These are phyloP conservation scores for Habropoda laboriosa DNA, from an alignment of 1,140 invertebrate species.

Conservation along the genomic window DNA sequence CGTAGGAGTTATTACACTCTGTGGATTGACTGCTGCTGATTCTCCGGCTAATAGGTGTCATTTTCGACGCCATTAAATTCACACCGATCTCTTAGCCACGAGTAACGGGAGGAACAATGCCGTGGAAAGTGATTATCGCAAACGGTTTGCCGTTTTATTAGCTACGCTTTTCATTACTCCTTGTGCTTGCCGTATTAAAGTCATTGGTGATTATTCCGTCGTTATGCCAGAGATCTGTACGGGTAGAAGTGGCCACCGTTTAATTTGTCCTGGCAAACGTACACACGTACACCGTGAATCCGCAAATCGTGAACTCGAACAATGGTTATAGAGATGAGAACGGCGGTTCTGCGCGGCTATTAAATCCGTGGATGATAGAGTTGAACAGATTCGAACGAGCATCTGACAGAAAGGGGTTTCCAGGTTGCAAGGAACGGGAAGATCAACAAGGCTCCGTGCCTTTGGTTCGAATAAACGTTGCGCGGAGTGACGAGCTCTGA, in stretches of 20 bases:
- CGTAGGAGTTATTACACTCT: background rate
- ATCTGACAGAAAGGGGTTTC: no score
- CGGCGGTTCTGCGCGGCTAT: no score
- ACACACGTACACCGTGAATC: background rate
- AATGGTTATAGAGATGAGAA: background rate
- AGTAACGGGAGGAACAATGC: background rate
- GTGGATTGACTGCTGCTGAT: background rate
- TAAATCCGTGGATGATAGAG: background rate
- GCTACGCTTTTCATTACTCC: background rate
- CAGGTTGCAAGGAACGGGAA: no score
- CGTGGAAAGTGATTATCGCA: background rate
- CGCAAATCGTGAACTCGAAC: background rate
- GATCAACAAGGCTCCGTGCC: no score
- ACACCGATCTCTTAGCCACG: background rate
- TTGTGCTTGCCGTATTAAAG: conserved; percentile 2
- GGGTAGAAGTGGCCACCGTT: no score
- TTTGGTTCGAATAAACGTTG: no score
- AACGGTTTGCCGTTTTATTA: conserved; percentile 9
- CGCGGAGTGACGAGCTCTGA: no score
- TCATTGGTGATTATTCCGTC: background rate
- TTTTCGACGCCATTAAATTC: conserved; percentile 10
- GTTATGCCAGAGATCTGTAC: background rate
- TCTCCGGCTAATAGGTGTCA: background rate
- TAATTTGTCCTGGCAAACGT: conserved; percentile 5
- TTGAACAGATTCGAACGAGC: background rate